Evolutionary conservation across 23 tunicate genomes (phyloP).

Genomic region (Halocynthia aurantium): DNA sequence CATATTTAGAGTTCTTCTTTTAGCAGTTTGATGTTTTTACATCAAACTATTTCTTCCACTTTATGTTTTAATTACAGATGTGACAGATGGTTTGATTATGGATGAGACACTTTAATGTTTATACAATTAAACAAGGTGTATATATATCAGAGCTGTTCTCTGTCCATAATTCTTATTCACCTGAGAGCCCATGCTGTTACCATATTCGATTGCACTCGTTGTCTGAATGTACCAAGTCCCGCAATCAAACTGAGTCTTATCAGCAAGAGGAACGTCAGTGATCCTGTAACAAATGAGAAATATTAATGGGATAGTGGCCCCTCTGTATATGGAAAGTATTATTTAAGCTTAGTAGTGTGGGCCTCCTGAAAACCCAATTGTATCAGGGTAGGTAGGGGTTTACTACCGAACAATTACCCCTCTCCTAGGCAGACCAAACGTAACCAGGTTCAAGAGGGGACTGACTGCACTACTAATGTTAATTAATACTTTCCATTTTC

Average conservation of each 20-base stretch:
- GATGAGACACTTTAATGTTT: too few species aligned
- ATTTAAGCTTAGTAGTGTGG: too few species aligned
- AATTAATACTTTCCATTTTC: too few species aligned
- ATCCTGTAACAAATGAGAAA: slow-evolving; percentile 22
- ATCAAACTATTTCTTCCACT: neutral
- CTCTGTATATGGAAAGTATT: neutral
- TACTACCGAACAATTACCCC: too few species aligned
- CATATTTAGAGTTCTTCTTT: neutral
- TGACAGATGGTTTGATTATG: too few species aligned
- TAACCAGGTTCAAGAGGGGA: too few species aligned
- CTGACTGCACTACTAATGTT: too few species aligned
- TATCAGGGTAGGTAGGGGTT: too few species aligned
- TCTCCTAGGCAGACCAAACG: too few species aligned
- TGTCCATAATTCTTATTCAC: slow-evolving; percentile 18
- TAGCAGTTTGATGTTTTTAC: neutral
- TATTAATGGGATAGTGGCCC: neutral
- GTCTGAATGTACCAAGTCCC: neutral
- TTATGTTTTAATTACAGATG: too few species aligned
- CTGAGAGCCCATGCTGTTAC: slow-evolving; percentile 63
- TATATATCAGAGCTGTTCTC: too few species aligned
- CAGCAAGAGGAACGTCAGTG: slow-evolving; percentile 44
- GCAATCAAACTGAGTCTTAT: slow-evolving; percentile 34
- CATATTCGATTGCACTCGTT: slow-evolving; percentile 29
- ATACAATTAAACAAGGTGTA: neutral
- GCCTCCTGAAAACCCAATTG: too few species aligned